phyloP scores from a whole-genome alignment of 2,113 vertebrate species.

The Ailuropoda melanoleuca region DNA sequence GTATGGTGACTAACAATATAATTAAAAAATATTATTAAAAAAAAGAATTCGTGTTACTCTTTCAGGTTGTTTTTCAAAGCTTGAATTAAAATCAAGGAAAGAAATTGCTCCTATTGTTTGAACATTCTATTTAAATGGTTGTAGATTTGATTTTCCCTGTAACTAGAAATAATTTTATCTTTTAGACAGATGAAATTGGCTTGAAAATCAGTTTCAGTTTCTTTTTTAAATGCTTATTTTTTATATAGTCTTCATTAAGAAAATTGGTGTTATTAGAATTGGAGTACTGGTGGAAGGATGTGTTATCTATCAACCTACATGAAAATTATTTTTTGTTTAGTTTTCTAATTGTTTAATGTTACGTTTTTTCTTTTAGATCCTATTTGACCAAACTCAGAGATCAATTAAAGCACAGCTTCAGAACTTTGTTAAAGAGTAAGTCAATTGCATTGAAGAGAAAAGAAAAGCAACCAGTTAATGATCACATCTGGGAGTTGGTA shows the following conservation, averaged over 20 bases:
- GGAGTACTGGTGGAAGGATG: not conserved
- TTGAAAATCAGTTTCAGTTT: conserved; percentile 5
- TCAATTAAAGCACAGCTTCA: conserved; percentile 98
- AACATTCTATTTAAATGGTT: conserved; percentile 41
- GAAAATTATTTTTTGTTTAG: conserved; percentile 36
- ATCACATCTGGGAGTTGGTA: not conserved
- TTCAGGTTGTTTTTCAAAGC: conserved; percentile 34
- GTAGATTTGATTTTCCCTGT: conserved; percentile 16
- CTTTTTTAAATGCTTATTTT: not conserved
- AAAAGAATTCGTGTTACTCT: not conserved
- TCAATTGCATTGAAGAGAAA: conserved; percentile 59
- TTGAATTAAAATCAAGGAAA: conserved; percentile 13
- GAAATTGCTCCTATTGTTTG: not conserved
- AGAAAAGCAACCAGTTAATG: not conserved
- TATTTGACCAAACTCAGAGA: conserved; percentile 98
- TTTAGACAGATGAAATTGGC: conserved; percentile 12
- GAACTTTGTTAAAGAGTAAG: conserved; percentile 98
- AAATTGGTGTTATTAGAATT: not conserved
- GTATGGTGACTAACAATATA: too few relatives aligned
- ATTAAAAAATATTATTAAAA: too few relatives aligned
- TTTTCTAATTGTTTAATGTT: conserved; percentile 47
- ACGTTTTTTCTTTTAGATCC: conserved; percentile 88
- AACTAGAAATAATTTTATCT: conserved; percentile 32
- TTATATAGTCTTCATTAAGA: not conserved
- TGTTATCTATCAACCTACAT: not conserved